Percentiles rank a stretch among this genome's conserved stretches.
phyloP scores from a whole-genome alignment of 1,140 invertebrate species.

The Sitobion miscanthi region DNA sequence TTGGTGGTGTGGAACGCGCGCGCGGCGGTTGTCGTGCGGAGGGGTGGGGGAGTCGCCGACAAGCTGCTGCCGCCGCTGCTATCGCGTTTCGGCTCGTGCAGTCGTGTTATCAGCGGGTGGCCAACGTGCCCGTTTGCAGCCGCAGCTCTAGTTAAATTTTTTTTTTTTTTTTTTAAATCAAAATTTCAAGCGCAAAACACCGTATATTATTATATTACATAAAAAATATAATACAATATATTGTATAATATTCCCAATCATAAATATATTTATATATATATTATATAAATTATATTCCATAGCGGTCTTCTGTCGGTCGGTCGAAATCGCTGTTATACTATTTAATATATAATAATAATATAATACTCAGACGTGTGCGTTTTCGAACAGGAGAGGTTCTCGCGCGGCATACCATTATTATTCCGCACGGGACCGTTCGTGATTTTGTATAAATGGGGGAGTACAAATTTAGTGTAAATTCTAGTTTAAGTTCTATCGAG shows the following conservation, averaged over 20 bases:
- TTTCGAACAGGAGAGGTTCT: background rate
- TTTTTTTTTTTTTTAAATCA: conserved; percentile 46
- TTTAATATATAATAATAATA: background rate
- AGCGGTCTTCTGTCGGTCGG: background rate
- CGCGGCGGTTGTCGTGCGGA: background rate
- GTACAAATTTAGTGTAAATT: conserved; percentile 57
- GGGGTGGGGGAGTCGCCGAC: conserved; percentile 31
- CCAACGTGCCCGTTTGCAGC: conserved; percentile 57
- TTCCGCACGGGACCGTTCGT: conserved; percentile 32
- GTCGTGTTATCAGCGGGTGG: conserved; percentile 57
- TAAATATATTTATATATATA: background rate
- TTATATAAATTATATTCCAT: background rate
- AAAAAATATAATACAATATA: conserved; percentile 14
- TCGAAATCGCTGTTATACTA: background rate
- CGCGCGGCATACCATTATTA: background rate
- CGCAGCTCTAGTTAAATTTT: conserved; percentile 41
- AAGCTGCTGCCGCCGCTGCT: conserved; percentile 51
- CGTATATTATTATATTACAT: background rate
- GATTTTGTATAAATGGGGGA: conserved; percentile 52
- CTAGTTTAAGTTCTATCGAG: conserved; percentile 54
- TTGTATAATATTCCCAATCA: background rate
- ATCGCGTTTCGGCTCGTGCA: conserved; percentile 50
- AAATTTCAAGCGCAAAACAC: conserved; percentile 16
- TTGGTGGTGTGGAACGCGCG: background rate
- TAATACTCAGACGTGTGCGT: background rate